Conservation (phyloP, 1,140 invertebrate genomes). For the Homarus americanus region DNA sequence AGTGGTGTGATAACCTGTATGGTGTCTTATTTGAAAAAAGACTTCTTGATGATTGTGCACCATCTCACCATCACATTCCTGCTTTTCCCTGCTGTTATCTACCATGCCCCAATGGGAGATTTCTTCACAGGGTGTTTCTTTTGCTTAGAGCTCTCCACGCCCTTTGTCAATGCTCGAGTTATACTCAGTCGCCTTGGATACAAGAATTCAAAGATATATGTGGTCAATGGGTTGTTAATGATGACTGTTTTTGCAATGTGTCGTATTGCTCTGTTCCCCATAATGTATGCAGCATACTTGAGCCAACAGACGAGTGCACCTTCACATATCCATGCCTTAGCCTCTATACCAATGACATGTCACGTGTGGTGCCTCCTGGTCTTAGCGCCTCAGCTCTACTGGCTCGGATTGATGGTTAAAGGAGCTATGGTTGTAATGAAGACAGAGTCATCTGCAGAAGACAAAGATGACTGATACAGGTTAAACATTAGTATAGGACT, state of each 20-base stretch:
- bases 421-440: conserved; percentile 66
- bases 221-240: conserved; percentile 72
- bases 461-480: conserved; percentile 56
- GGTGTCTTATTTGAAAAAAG: conserved; percentile 53
- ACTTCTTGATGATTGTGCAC: conserved; percentile 70
- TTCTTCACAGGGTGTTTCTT: conserved; percentile 74
- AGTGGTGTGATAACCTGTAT: not conserved
- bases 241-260: conserved; percentile 72
- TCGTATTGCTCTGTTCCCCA: conserved; percentile 67
- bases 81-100: conserved; percentile 68
- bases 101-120: conserved; percentile 71
- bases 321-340: conserved; percentile 52
- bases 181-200: conserved; percentile 70
- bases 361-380: conserved; percentile 67
- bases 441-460: not conserved
- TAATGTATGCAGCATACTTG: conserved; percentile 70
- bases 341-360: conserved; percentile 64
- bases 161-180: conserved; percentile 73
- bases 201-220: conserved; percentile 69
- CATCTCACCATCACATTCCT: conserved; percentile 65
- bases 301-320: conserved; percentile 67
- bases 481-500: not conserved
- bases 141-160: conserved; percentile 71
- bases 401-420: conserved; percentile 71
- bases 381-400: conserved; percentile 71